Conservation (phyloP, 2,797 vertebrate genomes). For the Discoglossus pictus region DNA sequence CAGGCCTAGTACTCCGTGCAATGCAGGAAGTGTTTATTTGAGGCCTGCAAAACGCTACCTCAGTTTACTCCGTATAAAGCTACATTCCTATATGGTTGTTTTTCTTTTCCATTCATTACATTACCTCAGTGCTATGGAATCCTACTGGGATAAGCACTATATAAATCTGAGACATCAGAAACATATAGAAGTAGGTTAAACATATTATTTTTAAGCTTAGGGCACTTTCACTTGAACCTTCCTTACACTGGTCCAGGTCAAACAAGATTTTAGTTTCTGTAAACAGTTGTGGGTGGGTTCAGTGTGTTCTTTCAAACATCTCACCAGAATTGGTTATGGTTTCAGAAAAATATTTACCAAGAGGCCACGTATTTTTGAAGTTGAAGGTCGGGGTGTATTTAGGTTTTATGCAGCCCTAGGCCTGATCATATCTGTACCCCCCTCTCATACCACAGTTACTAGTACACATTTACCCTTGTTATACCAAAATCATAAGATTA, state of each 20-base stretch:
- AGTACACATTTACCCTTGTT: no score
- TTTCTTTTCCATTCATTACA: conserved; percentile 31
- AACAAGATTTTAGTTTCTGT: conserved; percentile 10
- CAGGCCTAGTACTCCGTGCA: not conserved
- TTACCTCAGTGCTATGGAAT: conserved; percentile 30
- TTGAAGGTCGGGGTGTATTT: no score
- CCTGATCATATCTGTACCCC: no score
- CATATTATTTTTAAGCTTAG: not conserved
- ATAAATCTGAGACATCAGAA: conserved; percentile 17
- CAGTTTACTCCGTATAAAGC: conserved; percentile 5
- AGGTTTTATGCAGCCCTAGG: no score
- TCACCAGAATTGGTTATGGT: not conserved
- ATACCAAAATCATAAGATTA: no score
- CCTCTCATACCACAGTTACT: no score
- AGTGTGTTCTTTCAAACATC: not conserved
- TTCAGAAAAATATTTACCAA: no score
- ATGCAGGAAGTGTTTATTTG: no score
- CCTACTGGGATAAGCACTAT: conserved; percentile 10
- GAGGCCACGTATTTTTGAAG: no score
- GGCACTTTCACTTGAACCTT: not conserved
- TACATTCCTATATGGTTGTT: conserved; percentile 20
- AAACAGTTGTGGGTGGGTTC: conserved; percentile 18
- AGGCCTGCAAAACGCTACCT: not conserved
- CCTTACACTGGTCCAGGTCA: conserved; percentile 10
- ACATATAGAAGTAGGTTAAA: conserved; percentile 1